These are phyloP conservation scores for Actinostola sp. DNA, from an alignment of 92 coral and sea anemone species.

Conservation along the genomic window DNA sequence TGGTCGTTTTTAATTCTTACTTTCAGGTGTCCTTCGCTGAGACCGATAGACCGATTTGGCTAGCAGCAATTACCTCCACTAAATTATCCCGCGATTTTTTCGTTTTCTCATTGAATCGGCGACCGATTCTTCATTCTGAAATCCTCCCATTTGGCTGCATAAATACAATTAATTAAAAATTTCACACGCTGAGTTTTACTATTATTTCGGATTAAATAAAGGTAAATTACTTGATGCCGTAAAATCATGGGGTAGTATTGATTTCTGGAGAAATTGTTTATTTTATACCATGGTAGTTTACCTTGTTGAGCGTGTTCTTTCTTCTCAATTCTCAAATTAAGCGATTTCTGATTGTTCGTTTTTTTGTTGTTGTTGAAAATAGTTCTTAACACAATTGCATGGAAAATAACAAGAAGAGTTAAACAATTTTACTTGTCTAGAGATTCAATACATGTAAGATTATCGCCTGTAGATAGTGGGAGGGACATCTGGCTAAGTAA, in stretches of 20 bases:
- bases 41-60: not conserved
- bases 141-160: conserved; percentile 2
- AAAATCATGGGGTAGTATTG: not conserved
- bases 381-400: conserved; percentile 3
- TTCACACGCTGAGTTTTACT: not conserved
- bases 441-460: too few relatives aligned
- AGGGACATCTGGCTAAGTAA: too few relatives aligned
- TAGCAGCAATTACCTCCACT: not conserved
- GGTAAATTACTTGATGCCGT: not conserved
- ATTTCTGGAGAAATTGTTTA: too few relatives aligned
- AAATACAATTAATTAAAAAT: not conserved
- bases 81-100: not conserved
- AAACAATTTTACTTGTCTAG: too few relatives aligned
- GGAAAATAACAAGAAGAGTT: too few relatives aligned
- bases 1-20: conserved; percentile 1
- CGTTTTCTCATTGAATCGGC: too few relatives aligned
- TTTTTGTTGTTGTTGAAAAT: not conserved
- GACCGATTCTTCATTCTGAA: too few relatives aligned
- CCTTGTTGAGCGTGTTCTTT: not conserved
- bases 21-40: conserved; percentile 39
- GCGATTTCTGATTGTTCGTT: not conserved
- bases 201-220: conserved; percentile 7
- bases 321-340: not conserved
- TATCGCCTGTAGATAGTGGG: too few relatives aligned
- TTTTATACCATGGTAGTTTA: not conserved